Evolutionary conservation across 2,888 invertebrate species (phyloP).

Genomic region (Teinopalpus imperialis): DNA sequence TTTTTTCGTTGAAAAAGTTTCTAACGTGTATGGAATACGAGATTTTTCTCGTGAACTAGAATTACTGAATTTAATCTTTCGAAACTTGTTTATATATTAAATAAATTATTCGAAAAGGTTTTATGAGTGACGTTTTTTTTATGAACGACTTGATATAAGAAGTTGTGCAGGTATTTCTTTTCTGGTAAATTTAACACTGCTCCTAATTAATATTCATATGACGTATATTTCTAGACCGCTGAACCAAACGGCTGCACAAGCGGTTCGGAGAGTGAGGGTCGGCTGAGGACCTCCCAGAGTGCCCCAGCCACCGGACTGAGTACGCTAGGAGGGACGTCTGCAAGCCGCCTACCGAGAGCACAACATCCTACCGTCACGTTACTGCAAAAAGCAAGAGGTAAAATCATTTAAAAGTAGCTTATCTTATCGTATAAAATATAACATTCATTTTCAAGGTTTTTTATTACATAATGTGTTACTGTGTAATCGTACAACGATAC

Average conservation of each 20-base stretch:
- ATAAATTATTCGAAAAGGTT: too few relatives aligned
- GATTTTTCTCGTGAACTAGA: background rate
- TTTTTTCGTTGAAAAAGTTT: slow-evolving; percentile 14
- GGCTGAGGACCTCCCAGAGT: slow-evolving; percentile 82
- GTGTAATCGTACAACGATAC: too few relatives aligned
- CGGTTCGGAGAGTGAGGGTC: slow-evolving; percentile 68
- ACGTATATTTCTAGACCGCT: slow-evolving; percentile 46
- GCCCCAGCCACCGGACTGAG: slow-evolving; percentile 83
- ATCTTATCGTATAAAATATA: too few relatives aligned
- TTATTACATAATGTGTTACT: too few relatives aligned
- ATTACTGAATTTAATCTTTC: slow-evolving; percentile 4
- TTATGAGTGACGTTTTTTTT: too few relatives aligned
- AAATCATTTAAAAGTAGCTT: background rate
- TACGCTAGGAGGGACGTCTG: slow-evolving; percentile 66
- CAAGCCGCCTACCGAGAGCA: slow-evolving; percentile 86
- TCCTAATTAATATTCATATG: too few relatives aligned
- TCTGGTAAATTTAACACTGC: too few relatives aligned
- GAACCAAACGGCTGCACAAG: slow-evolving; percentile 75
- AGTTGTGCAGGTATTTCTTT: too few relatives aligned
- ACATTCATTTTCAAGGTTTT: too few relatives aligned
- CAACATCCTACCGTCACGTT: slow-evolving; percentile 94
- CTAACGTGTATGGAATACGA: background rate
- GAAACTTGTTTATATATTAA: background rate
- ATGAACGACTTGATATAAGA: background rate
- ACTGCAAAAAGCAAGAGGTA: slow-evolving; percentile 94